Base-by-base conservation (phyloP, 2,113 vertebrate species). In the Zosterops japonicus region DNA sequence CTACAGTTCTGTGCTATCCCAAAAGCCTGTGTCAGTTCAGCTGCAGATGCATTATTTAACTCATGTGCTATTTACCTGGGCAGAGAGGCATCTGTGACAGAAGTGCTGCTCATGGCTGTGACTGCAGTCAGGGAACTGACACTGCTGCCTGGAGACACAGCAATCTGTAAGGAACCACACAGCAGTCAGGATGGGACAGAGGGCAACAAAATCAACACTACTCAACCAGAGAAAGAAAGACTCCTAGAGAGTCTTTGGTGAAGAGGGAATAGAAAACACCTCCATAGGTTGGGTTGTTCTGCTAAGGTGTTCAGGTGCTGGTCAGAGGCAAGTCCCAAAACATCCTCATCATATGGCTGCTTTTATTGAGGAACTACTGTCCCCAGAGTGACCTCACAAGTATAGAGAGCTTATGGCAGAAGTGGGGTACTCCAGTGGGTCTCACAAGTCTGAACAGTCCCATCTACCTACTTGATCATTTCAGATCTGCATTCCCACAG, bases 71-170 rank as follows among this genome's bases (percentile, higher is more conserved):
- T 93, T 96, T 93, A 99, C 99, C 99, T 99, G 96, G 98, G 81
- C 89, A 98, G 83, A 52, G 97, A 96, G 3, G 98, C 63, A 33
- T 98, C 98, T 0, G 98, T 98, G 83, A 98, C 98, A 5, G 99
- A 99, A 93, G 98, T 97, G 95, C 97, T 99, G 89, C 98, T 99
- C 95, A 99, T 98, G 27, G 98, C 98, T 10, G 99, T 99, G 59
- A 99, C 98, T 23, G 99, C 98, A 60, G 99, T 99, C 74, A 99
- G 98, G 88, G 99, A 99, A 94, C 98, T 99, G 76, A 98, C 98
- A 25, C 98, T 98, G 92, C 98, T 99, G 70, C 98, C 98, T 5
- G 99, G 98, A 67, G 99, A 99, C 2, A 98, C 98, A 14, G 98
- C 93, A 0, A 99, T 98, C 99, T 99, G 74, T 6, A 68, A 60